Conservation (phyloP, 23 tunicate species). For the Halocynthia aurantium region DNA sequence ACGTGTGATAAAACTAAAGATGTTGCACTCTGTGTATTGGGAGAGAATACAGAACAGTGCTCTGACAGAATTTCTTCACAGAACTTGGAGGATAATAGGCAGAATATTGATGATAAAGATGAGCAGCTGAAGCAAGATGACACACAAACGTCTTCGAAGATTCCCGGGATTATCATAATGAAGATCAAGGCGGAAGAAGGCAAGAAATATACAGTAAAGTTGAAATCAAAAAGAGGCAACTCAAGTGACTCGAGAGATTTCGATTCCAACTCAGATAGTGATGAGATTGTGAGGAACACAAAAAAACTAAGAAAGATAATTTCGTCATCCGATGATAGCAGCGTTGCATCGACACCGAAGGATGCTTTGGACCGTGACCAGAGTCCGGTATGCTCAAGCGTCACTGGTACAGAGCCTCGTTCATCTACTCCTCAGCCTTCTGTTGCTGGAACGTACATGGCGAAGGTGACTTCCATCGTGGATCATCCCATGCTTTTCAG, state of each 20-base stretch:
- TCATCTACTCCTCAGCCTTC: background rate
- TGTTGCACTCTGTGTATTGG: no score
- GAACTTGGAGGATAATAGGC: no score
- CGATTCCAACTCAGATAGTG: background rate
- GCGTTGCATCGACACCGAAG: no score
- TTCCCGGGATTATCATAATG: conserved; percentile 50
- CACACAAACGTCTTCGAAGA: background rate
- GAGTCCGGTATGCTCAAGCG: background rate
- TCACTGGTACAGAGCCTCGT: background rate
- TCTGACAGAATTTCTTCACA: no score
- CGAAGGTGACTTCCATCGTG: background rate
- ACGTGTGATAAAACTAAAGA: no score
- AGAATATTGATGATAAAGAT: no score
- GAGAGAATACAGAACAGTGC: no score
- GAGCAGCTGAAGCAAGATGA: no score
- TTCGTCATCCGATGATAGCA: conserved; percentile 22
- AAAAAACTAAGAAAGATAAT: conserved; percentile 9
- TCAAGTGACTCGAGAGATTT: background rate
- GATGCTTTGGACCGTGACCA: conserved; percentile 6
- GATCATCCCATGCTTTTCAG: conserved; percentile 10
- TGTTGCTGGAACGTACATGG: background rate
- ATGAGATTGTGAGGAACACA: conserved; percentile 9
- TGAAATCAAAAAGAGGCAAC: background rate
- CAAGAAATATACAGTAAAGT: conserved; percentile 1
- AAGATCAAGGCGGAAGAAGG: conserved; percentile 56